Percentiles rank a stretch among this genome's conserved stretches.
phyloP scores from a whole-genome alignment of 2,888 invertebrate species.

The Drosophila merina region DNA sequence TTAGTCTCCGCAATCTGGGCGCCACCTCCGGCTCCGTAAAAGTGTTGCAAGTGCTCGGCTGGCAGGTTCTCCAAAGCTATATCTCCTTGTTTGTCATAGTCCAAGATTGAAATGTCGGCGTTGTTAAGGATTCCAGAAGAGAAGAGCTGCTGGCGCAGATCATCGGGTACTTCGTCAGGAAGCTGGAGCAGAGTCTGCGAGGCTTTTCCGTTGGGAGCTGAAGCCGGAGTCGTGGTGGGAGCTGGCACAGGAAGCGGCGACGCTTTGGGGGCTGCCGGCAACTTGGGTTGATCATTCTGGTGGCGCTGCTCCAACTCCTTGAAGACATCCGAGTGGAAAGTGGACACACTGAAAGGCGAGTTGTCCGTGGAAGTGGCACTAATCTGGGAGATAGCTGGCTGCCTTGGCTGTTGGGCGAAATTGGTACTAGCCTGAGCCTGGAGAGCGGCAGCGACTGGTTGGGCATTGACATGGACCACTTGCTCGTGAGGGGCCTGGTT shows the following conservation, averaged over 20 bases:
- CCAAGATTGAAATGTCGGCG: constrained; percentile 93
- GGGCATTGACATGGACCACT: constrained; percentile 70
- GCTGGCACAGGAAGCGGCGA: constrained; percentile 3
- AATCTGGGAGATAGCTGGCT: constrained; percentile 42
- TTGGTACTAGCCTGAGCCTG: constrained; percentile 65
- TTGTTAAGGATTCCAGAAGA: constrained; percentile 94
- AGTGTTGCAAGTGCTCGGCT: constrained; percentile 93
- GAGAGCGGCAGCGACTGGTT: constrained; percentile 62
- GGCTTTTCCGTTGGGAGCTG: constrained; percentile 60
- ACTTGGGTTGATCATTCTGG: constrained; percentile 35
- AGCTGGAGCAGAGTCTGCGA: constrained; percentile 85
- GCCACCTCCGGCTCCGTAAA: constrained; percentile 92
- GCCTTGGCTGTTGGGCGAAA: constrained; percentile 77
- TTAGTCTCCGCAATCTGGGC: constrained; percentile 90
- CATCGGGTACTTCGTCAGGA: constrained; percentile 95
- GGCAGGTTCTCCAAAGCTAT: constrained; percentile 92
- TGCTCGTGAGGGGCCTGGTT: constrained; percentile 49
- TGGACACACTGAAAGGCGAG: constrained; percentile 82
- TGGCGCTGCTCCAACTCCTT: constrained; percentile 81
- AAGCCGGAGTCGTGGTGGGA: constrained; percentile 33
- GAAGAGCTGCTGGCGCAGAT: constrained; percentile 91
- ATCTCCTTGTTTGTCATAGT: constrained; percentile 95
- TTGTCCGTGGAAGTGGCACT: constrained; percentile 45
- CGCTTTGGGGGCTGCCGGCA: constrained; percentile 22
- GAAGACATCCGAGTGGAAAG: constrained; percentile 83